Evolutionary conservation across 2,888 invertebrate species (phyloP).

Genomic region (Papilio gigon): DNA sequence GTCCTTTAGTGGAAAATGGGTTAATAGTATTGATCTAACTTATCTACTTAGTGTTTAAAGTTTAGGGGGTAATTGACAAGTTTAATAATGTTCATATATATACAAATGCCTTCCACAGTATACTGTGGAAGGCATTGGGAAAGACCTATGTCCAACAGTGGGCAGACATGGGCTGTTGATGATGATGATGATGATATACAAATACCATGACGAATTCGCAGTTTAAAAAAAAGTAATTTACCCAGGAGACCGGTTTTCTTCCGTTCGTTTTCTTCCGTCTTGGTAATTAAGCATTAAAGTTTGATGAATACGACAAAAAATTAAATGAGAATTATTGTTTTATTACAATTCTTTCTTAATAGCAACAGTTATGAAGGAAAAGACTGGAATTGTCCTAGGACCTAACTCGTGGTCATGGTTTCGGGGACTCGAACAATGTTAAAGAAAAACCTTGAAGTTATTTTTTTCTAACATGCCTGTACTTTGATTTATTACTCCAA

Average conservation of each 20-base stretch:
- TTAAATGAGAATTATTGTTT: background rate
- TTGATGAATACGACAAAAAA: background rate
- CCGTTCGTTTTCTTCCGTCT: slow-evolving; percentile 4
- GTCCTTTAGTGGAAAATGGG: too few relatives aligned
- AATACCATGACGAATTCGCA: background rate
- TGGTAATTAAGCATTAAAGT: background rate
- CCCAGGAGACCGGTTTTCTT: background rate
- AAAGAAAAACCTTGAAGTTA: background rate
- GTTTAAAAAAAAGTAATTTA: background rate
- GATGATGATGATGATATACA: too few relatives aligned
- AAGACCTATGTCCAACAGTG: too few relatives aligned
- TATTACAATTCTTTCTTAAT: too few relatives aligned
- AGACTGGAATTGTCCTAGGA: too few relatives aligned
- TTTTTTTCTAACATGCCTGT: background rate
- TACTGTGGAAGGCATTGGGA: too few relatives aligned
- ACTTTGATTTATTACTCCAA: background rate
- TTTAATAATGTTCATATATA: background rate
- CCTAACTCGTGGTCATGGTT: background rate
- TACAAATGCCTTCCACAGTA: too few relatives aligned
- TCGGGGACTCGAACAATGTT: background rate
- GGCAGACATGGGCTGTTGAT: too few relatives aligned
- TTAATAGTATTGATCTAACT: too few relatives aligned
- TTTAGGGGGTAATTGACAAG: background rate
- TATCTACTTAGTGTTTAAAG: background rate
- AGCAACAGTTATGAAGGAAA: too few relatives aligned